These are phyloP conservation scores for Trichoplusia ni DNA, from an alignment of 1,140 invertebrate species.

Conservation along the genomic window DNA sequence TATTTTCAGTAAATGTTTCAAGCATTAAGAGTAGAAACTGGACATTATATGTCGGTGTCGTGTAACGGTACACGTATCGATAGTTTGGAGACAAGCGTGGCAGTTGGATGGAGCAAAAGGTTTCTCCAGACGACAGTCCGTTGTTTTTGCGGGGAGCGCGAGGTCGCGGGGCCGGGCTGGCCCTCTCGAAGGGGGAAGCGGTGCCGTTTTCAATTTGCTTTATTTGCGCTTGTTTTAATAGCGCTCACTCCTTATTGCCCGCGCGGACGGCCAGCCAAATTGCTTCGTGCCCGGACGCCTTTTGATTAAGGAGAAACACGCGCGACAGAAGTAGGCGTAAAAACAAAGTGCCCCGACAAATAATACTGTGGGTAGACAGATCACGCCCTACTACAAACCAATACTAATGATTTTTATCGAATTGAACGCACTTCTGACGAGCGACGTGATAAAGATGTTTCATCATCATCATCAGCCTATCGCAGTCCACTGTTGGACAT, in stretches of 20 bases:
- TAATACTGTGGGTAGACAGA: neutral
- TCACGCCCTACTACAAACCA: no score
- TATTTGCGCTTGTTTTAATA: slow-evolving; percentile 80
- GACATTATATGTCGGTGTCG: neutral
- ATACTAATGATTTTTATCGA: no score
- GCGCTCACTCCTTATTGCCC: slow-evolving; percentile 74
- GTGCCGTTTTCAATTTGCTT: slow-evolving; percentile 79
- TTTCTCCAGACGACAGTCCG: slow-evolving; percentile 46
- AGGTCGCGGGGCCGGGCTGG: slow-evolving; percentile 42
- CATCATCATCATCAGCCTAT: no score
- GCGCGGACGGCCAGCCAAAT: slow-evolving; percentile 71
- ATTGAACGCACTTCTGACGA: no score
- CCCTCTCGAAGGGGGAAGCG: slow-evolving; percentile 50
- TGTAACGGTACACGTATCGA: slow-evolving; percentile 8
- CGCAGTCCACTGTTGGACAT: no score
- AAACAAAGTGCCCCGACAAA: slow-evolving; percentile 58
- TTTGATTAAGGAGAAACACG: slow-evolving; percentile 72
- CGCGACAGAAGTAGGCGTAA: slow-evolving; percentile 47
- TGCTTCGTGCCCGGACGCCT: slow-evolving; percentile 76
- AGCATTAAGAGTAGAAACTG: neutral
- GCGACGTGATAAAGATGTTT: no score
- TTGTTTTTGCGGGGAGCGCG: slow-evolving; percentile 59
- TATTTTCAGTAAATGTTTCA: neutral
- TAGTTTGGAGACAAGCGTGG: slow-evolving; percentile 38
- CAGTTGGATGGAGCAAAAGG: slow-evolving; percentile 49